Conservation (phyloP, 2,113 vertebrate genomes). For the Scolopax mira region DNA sequence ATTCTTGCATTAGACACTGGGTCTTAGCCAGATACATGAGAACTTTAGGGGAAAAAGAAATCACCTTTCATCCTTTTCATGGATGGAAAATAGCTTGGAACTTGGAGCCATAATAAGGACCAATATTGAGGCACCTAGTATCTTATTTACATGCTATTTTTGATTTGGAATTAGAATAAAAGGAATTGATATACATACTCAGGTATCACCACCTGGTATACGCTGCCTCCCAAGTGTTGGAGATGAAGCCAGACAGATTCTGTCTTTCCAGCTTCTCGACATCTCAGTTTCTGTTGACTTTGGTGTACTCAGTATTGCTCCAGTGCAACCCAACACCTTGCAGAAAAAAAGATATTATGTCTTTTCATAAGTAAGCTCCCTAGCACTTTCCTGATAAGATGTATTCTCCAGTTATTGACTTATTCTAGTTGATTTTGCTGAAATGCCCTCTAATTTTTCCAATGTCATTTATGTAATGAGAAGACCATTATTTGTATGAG, state of each 20-base stretch:
- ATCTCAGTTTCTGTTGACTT: neutral
- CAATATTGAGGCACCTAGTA: neutral
- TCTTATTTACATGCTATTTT: neutral
- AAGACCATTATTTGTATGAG: neutral
- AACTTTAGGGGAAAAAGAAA: neutral
- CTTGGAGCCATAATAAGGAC: neutral
- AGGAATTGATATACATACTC: neutral
- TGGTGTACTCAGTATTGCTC: neutral
- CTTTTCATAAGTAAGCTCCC: neutral
- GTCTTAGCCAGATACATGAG: neutral
- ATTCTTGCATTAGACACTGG: neutral
- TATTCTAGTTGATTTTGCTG: neutral
- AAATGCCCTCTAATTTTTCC: neutral
- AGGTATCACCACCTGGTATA: neutral
- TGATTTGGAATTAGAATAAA: neutral
- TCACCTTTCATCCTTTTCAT: neutral
- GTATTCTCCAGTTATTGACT: neutral
- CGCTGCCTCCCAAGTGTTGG: neutral
- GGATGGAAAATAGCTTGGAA: neutral
- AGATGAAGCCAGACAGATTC: neutral
- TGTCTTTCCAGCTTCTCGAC: neutral
- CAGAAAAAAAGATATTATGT: neutral
- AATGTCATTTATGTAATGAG: neutral
- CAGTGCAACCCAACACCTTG: neutral
- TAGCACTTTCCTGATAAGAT: neutral